Evolutionary conservation across 1,140 invertebrate genomes (phyloP).

Genomic region (Panagrolaimus sp.): DNA sequence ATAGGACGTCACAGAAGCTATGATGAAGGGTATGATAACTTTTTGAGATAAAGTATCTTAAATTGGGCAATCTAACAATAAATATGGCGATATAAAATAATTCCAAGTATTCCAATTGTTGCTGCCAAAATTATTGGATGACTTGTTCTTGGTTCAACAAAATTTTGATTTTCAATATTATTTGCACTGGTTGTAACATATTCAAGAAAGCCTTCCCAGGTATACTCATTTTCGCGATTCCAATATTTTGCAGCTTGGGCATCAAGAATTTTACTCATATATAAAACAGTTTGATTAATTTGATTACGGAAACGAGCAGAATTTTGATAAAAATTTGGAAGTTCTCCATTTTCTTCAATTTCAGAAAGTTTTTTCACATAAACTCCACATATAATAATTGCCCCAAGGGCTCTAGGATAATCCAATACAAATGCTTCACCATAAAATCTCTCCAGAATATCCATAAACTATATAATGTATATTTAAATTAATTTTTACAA

Average conservation of each 20-base stretch:
- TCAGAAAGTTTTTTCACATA: slow-evolving; percentile 5
- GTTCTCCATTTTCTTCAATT: slow-evolving; percentile 11
- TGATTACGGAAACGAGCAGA: neutral
- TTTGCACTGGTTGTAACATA: neutral
- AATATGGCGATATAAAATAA: neutral
- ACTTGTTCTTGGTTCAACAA: neutral
- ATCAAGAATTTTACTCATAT: slow-evolving; percentile 11
- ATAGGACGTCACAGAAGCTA: too few species aligned
- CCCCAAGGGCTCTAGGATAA: neutral
- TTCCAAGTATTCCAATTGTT: neutral
- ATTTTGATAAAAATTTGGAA: slow-evolving; percentile 2
- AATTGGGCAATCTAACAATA: neutral
- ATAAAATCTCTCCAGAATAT: neutral
- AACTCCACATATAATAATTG: neutral
- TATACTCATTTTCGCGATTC: too few species aligned
- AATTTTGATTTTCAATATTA: neutral
- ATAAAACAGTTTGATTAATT: neutral
- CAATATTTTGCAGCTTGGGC: neutral
- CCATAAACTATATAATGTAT: neutral
- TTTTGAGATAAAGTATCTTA: too few species aligned
- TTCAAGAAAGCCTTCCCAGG: neutral
- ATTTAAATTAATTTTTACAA: neutral
- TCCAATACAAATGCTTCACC: neutral
- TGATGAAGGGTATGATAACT: too few species aligned
- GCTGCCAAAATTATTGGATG: neutral